Base-by-base conservation (phyloP, 2,113 vertebrate species). In the Bubo scandiacus region DNA sequence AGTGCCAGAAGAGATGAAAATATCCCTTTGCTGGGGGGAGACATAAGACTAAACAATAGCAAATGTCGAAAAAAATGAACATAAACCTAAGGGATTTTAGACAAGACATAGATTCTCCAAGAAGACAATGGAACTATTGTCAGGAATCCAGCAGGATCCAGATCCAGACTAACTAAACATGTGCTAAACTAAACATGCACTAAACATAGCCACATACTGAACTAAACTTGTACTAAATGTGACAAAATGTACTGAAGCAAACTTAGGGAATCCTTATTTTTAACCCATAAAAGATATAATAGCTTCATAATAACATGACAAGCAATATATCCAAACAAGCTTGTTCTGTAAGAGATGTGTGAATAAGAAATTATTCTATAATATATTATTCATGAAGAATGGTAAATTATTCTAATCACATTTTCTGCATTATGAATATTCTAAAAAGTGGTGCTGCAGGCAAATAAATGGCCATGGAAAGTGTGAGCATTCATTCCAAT, bases 391-490 rank as follows among this genome's bases (percentile, higher is more conserved):
- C 23, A 90, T 82, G 52, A 88, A 72, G 47, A 93, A 68, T 15
- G 75, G 66, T 93, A 94, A 90, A 93, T 92, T 94, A 94, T 93
- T 95, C 80, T 93, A 96, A 94, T 93, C 47, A 79, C 38, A 93
- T 94, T 97, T 94, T 93, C 52, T 75, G 12, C 43, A 49, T 90
- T 94, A 94, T 90, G 49, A 88, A 92, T 85, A 90, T 88, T 88
- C 42, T 82, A 80, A 93, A 92, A 94, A 88, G 70, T 65, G 43
- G 34, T 90, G 88, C 81, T 90, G 49, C 62, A 88, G 90, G 90
- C 74, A 94, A 88, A 96, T 62, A 34, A 94, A 90, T 86, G 62
- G 15, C 66, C 36, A 36, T n/a, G 18, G 58, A 82, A 92, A 85
- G 13, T 52, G 38, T 90, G 47, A 92, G 95, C 43, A 86, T 49